Evolutionary conservation across 2,113 vertebrate genomes (phyloP).

Genomic region (Murina feae): DNA sequence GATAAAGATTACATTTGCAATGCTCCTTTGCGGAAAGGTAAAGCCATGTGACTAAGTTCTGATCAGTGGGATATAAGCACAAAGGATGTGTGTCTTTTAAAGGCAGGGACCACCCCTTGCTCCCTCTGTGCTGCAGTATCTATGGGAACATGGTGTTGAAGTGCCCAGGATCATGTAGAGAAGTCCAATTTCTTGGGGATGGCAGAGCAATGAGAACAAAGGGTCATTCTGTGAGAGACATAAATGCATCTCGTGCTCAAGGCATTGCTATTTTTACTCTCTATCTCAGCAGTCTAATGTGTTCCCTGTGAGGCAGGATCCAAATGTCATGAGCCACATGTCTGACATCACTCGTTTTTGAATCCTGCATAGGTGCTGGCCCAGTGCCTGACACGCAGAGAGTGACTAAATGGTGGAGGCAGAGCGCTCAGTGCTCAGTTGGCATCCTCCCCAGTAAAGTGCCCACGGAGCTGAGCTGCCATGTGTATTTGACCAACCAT

Average conservation of each 20-base stretch:
- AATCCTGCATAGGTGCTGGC: not conserved
- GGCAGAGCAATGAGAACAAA: not conserved
- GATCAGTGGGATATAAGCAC: not conserved
- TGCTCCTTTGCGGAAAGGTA: not conserved
- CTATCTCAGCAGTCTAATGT: not conserved
- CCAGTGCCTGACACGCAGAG: not conserved
- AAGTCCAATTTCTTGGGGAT: not conserved
- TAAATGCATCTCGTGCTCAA: not conserved
- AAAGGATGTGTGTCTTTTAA: not conserved
- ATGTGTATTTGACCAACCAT: not conserved
- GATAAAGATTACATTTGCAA: not conserved
- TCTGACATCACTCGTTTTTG: not conserved
- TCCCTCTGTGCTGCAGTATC: not conserved
- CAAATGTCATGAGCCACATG: not conserved
- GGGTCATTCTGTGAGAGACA: not conserved
- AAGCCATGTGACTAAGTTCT: not conserved
- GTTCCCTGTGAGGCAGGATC: not conserved
- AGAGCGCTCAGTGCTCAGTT: accelerated
- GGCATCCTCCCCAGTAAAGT: not conserved
- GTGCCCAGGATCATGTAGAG: accelerated
- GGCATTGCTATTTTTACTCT: not conserved
- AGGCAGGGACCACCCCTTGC: not conserved
- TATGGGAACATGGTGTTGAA: not conserved
- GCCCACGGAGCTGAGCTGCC: not conserved
- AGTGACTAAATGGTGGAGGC: not conserved